phyloP scores from a whole-genome alignment of 2,888 invertebrate genomes.

The Adelphocoris suturalis region DNA sequence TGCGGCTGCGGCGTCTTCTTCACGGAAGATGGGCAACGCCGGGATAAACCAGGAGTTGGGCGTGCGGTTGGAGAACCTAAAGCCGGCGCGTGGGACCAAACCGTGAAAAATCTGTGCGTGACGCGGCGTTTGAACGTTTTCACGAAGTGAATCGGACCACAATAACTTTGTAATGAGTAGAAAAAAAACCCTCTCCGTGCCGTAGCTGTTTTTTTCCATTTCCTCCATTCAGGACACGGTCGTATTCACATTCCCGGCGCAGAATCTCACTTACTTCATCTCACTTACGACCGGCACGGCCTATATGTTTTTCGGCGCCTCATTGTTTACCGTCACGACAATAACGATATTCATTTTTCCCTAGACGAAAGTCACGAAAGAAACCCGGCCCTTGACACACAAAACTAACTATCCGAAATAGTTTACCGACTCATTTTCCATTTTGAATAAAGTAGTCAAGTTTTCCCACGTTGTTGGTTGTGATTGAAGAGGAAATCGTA shows the following conservation, averaged over 20 bases:
- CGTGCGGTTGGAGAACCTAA: not conserved
- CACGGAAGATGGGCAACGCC: too few species aligned
- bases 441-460: too few species aligned
- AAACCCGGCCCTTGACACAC: slow-evolving; percentile 22
- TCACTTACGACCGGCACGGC: not conserved
- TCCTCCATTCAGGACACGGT: not conserved
- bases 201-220: not conserved
- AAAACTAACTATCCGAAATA: slow-evolving; percentile 12
- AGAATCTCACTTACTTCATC: not conserved
- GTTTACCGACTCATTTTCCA: not conserved
- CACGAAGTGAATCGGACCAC: slow-evolving; percentile 58
- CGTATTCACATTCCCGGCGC: slow-evolving; percentile 8
- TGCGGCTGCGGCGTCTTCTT: too few species aligned
- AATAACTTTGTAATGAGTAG: slow-evolving; percentile 51
- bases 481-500: too few species aligned
- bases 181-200: not conserved
- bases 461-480: too few species aligned
- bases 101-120: slow-evolving; percentile 51
- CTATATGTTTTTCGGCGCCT: slow-evolving; percentile 1
- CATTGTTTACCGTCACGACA: slow-evolving; percentile 32
- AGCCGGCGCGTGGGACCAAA: not conserved
- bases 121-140: slow-evolving; percentile 50
- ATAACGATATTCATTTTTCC: slow-evolving; percentile 20
- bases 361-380: slow-evolving; percentile 18
- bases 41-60: not conserved